Evolutionary conservation across 2,888 invertebrate genomes (phyloP).

Genomic region (Cheilosia urbana): DNA sequence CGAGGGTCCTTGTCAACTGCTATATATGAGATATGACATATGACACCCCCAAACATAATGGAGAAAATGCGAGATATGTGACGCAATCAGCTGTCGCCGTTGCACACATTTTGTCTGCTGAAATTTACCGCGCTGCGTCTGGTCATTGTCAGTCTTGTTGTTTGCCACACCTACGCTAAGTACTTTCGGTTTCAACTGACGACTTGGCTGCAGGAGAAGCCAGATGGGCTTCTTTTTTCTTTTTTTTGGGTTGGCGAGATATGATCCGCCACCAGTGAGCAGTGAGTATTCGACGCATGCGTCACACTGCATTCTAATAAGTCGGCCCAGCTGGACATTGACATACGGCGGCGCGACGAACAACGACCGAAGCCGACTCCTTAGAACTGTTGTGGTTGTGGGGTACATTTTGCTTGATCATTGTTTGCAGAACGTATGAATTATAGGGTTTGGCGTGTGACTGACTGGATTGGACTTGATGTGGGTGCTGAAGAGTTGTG

Average conservation of each 20-base stretch:
- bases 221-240: neutral
- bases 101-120: slow-evolving; percentile 39
- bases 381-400: slow-evolving; percentile 16
- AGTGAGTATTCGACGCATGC: slow-evolving; percentile 52
- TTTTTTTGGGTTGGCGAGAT: slow-evolving; percentile 20
- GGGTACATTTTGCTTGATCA: neutral
- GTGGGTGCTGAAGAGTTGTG: slow-evolving; percentile 29
- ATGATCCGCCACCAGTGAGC: slow-evolving; percentile 31
- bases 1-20: slow-evolving; percentile 3
- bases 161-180: slow-evolving; percentile 57
- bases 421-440: neutral
- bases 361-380: too few species aligned
- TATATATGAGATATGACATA: too few species aligned
- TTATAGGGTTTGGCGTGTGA: neutral
- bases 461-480: slow-evolving; percentile 6
- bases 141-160: slow-evolving; percentile 34
- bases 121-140: slow-evolving; percentile 39
- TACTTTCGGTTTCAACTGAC: slow-evolving; percentile 40
- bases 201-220: slow-evolving; percentile 6
- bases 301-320: slow-evolving; percentile 55
- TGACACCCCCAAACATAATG: slow-evolving; percentile 8
- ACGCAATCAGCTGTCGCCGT: slow-evolving; percentile 56
- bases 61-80: slow-evolving; percentile 37
- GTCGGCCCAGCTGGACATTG: slow-evolving; percentile 30
- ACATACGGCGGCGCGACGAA: neutral